phyloP scores from a whole-genome alignment of 2,888 invertebrate species.

The Antheraea assamensis region DNA sequence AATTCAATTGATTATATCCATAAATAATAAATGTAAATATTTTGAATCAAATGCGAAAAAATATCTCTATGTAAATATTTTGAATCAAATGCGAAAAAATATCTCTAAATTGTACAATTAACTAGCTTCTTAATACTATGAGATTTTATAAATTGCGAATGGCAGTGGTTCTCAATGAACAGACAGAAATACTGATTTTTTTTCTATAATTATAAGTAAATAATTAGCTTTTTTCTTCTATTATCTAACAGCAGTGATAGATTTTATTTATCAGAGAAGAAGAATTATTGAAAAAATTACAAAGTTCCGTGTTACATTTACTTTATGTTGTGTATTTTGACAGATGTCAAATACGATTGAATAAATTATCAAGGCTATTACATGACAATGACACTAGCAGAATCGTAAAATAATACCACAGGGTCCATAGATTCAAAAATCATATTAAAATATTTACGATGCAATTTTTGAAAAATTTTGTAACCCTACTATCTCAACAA shows the following conservation, averaged over 20 bases:
- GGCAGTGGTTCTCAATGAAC: neutral
- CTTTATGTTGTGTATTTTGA: too few species aligned
- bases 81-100: neutral
- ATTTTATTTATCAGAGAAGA: neutral
- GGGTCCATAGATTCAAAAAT: too few species aligned
- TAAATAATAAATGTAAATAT: neutral
- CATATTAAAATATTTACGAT: too few species aligned
- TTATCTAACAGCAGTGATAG: neutral
- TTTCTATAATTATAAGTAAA: neutral
- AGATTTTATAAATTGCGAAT: neutral
- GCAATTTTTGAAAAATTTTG: neutral
- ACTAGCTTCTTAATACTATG: neutral
- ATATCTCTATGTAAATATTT: neutral
- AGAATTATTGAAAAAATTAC: too few species aligned
- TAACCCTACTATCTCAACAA: neutral
- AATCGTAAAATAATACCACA: too few species aligned
- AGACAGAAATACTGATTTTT: neutral
- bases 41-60: neutral
- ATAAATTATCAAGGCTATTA: too few species aligned
- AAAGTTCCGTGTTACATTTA: too few species aligned
- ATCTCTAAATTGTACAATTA: neutral
- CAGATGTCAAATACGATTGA: too few species aligned
- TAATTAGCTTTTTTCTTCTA: neutral
- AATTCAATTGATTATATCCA: neutral
- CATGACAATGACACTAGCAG: too few species aligned